Percentiles rank a stretch among this genome's conserved stretches.
phyloP scores from a whole-genome alignment of 1,140 invertebrate genomes.

The Colletes latitarsis region DNA sequence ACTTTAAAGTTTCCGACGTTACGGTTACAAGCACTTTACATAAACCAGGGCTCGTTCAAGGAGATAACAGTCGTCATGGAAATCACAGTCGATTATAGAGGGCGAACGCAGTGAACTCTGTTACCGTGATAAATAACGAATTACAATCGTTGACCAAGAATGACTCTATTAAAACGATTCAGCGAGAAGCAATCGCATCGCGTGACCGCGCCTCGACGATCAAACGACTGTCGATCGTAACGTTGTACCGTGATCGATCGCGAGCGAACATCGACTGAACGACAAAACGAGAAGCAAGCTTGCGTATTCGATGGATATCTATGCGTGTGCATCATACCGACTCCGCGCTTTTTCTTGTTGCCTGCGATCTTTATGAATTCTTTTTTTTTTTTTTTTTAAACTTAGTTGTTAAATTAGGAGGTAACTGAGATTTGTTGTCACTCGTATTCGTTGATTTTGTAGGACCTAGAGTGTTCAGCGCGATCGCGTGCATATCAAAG shows the following conservation, averaged over 20 bases:
- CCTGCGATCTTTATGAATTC: background rate
- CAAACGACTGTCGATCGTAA: background rate
- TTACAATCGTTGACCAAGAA: background rate
- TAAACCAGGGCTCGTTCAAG: too few relatives aligned
- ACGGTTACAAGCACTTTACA: background rate
- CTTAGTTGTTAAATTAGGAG: background rate
- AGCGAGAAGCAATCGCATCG: background rate
- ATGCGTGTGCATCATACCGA: background rate
- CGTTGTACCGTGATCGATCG: background rate
- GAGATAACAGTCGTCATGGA: background rate
- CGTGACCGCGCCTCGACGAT: background rate
- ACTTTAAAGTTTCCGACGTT: background rate
- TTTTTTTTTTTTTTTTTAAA: background rate
- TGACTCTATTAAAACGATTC: background rate
- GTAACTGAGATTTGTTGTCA: background rate
- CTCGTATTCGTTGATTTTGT: conserved; percentile 8
- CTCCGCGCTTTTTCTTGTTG: background rate
- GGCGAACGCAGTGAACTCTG: too few relatives aligned
- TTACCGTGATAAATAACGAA: background rate
- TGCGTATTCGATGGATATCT: background rate
- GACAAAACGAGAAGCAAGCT: background rate
- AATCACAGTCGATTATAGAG: background rate
- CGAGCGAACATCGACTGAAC: background rate
- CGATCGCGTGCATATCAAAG: conserved; percentile 29
- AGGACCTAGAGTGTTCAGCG: background rate